Evolutionary conservation across 1,140 invertebrate species (phyloP), one percentile per base, ranked within the genome.

Genomic region (Ylistrum balloti): DNA sequence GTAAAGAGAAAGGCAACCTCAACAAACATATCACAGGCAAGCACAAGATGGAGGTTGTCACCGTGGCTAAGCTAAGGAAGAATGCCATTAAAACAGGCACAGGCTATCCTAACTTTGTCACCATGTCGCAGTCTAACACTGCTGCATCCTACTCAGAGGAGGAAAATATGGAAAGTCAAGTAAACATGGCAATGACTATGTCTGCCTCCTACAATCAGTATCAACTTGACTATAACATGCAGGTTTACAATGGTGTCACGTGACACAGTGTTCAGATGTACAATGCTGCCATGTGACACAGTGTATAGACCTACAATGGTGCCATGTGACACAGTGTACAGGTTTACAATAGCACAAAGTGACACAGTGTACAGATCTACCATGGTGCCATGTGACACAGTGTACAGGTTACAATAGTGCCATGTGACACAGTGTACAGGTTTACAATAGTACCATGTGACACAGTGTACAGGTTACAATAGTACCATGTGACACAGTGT

Each of bases 11-110:
- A 56, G 89, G 89, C 20, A 90, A 90, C 41, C 34, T 90, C 15
- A 86, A 90, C 33, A 90, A 90, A 38, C 89, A 90, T 35, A 48
- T 90, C 32, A 87, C 41, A 90, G 35, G 85, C 38, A 85, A 86
- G n/a, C 89, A 90, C 35, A 90, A 90, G 56, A 45, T 90, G 22
- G 86, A 90, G 34, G 89, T 90, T 22, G 35, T 87, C 9, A 90
- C 89, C 1, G 33, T 38, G 17, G 35, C 33, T 2, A 38, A 86
- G 22, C 86, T 38, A 5, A 86, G 86, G 35, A 86, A 86, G 15
- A 38, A 86, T 15, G 86, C 86, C 33, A 86, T 86, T 5, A 74
- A 74, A 74, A 74, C 56, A 74, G 56, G 56, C 22, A 74, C 56
- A 28, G 56, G 56, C 56, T 74, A 74, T n/a, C 56, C 56, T 9